These are phyloP conservation scores for Rhopalosiphum maidis DNA, from an alignment of 1,140 invertebrate genomes.

Conservation along the genomic window DNA sequence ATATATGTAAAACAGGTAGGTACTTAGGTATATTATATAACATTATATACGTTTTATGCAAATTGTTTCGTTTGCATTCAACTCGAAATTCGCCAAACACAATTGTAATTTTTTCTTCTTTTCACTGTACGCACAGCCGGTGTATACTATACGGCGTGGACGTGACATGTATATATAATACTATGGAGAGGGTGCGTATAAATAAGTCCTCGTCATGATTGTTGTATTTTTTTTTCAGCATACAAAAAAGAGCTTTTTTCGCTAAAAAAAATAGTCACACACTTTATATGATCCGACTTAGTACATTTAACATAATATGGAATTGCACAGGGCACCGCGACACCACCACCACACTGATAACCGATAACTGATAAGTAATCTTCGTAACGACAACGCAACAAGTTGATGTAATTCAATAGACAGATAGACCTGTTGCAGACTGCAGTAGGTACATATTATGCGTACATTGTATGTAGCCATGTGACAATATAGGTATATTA, in stretches of 20 bases:
- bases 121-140: background rate
- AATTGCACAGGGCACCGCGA: background rate
- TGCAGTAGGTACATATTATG: background rate
- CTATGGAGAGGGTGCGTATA: background rate
- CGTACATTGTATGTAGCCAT: background rate
- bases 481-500: no score
- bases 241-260: background rate
- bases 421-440: background rate
- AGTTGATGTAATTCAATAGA: background rate
- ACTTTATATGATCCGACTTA: background rate
- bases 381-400: background rate
- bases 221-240: background rate
- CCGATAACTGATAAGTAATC: background rate
- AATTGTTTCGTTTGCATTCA: background rate
- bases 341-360: background rate
- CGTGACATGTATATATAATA: slow-evolving; percentile 1
- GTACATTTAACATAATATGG: background rate
- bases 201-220: background rate
- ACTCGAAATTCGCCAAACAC: background rate
- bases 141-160: background rate
- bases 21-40: slow-evolving; percentile 8
- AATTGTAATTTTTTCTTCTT: slow-evolving; percentile 18
- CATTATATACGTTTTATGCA: background rate
- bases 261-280: background rate
- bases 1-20: background rate